phyloP scores from a whole-genome alignment of 2,113 vertebrate species.

The Pseudorhombus dupliciocellatus region DNA sequence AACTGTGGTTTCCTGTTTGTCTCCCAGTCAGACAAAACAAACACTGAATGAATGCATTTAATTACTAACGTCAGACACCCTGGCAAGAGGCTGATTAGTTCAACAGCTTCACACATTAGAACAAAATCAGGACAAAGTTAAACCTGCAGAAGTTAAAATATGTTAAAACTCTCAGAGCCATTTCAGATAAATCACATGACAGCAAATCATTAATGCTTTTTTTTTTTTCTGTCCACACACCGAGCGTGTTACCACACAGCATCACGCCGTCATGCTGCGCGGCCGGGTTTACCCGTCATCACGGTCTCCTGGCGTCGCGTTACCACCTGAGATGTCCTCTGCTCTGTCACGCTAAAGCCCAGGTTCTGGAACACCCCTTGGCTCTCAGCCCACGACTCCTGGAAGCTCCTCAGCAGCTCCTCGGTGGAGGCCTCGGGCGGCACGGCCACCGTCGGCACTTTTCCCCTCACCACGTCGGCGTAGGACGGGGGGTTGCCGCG shows the following conservation, averaged over 20 bases:
- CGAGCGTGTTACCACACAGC: conserved; percentile 64
- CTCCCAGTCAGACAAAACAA: neutral
- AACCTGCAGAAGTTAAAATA: conserved; percentile 40
- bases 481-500: conserved; percentile 89
- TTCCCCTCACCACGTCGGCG: conserved; percentile 89
- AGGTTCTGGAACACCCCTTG: conserved; percentile 85
- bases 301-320: conserved; percentile 85
- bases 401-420: conserved; percentile 85
- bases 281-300: conserved; percentile 85
- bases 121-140: conserved; percentile 31
- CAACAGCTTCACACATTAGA: conserved; percentile 34
- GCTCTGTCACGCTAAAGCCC: conserved; percentile 83
- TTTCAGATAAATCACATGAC: conserved; percentile 23
- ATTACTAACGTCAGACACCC: conserved; percentile 7
- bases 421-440: conserved; percentile 80
- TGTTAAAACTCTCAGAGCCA: conserved; percentile 18
- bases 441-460: conserved; percentile 75
- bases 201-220: conserved; percentile 20
- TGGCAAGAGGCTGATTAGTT: conserved; percentile 33
- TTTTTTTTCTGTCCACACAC: conserved; percentile 10
- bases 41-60: neutral
- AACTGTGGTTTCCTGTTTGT: neutral
- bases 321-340: conserved; percentile 80
- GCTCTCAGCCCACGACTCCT: conserved; percentile 89
- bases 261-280: conserved; percentile 74